phyloP scores from a whole-genome alignment of 1,140 invertebrate species.

The Cephus cinctus region DNA sequence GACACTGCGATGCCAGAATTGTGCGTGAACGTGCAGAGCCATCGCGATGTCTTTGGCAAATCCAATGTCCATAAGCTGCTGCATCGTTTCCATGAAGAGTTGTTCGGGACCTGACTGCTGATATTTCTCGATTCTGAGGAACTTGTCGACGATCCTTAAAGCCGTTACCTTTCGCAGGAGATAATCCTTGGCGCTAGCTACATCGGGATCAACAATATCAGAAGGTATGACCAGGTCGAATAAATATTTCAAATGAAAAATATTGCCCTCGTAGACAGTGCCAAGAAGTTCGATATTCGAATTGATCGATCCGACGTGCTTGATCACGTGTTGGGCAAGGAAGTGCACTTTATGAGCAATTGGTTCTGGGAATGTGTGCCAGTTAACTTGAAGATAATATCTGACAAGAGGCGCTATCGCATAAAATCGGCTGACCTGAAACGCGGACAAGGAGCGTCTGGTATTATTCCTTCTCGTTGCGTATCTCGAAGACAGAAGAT shows the following conservation, averaged over 20 bases:
- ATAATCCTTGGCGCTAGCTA: conserved; percentile 24
- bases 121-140: conserved; percentile 25
- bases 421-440: too few species aligned
- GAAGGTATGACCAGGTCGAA: conserved; percentile 28
- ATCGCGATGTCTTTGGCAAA: conserved; percentile 20
- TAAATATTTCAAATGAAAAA: conserved; percentile 27
- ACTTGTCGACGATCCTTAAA: conserved; percentile 14
- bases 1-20: conserved; percentile 23
- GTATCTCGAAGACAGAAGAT: too few species aligned
- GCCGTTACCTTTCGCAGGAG: conserved; percentile 13
- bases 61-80: conserved; percentile 21
- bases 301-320: conserved; percentile 20
- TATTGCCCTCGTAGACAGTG: conserved; percentile 24
- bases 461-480: too few species aligned
- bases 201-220: conserved; percentile 24
- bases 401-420: too few species aligned
- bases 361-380: too few species aligned
- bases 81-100: conserved; percentile 23
- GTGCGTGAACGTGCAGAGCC: conserved; percentile 21
- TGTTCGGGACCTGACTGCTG: conserved; percentile 24
- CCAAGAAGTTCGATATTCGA: conserved; percentile 34
- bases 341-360: too few species aligned
- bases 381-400: too few species aligned
- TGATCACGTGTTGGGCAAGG: conserved; percentile 15
- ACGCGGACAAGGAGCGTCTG: too few species aligned